A percentile compares a stretch with the other conserved stretches of the same genome.
phyloP scores from a whole-genome alignment of 2,113 vertebrate species.

The Nesogale talazaci region DNA sequence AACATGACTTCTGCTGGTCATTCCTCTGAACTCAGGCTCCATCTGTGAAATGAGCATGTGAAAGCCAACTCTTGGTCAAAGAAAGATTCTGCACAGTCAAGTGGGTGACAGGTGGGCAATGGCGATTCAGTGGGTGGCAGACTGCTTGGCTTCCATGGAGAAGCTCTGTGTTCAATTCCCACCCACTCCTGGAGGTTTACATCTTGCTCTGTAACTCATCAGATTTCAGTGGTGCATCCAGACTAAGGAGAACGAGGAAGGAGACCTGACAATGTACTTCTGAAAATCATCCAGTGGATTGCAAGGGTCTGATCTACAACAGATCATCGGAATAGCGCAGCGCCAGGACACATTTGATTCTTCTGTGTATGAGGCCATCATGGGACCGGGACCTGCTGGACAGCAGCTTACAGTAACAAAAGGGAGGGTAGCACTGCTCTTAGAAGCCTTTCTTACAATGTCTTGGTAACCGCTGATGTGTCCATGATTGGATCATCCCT shows the following conservation, averaged over 20 bases:
- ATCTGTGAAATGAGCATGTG: not conserved
- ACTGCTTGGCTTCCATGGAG: not conserved
- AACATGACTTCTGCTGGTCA: not conserved
- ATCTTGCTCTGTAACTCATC: not conserved
- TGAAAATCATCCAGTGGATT: not conserved
- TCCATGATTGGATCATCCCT: not conserved
- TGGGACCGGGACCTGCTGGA: not conserved
- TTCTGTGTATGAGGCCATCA: not conserved
- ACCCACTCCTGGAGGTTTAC: not conserved
- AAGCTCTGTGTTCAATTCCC: not conserved
- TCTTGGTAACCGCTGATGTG: not conserved
- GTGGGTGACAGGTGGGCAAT: too few species aligned
- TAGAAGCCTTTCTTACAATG: not conserved
- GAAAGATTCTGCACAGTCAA: not conserved
- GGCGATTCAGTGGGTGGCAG: not conserved
- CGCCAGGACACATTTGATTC: not conserved
- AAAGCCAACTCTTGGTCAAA: not conserved
- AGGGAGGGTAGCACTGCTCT: fast-evolving
- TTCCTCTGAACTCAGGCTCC: not conserved
- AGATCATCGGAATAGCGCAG: not conserved
- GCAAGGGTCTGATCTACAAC: not conserved
- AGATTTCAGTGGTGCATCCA: not conserved
- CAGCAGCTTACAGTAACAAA: not conserved
- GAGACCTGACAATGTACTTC: not conserved
- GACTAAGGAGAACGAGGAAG: not conserved